Base-by-base conservation (phyloP, 2,113 vertebrate genomes). In the Orthonyx spaldingii region DNA sequence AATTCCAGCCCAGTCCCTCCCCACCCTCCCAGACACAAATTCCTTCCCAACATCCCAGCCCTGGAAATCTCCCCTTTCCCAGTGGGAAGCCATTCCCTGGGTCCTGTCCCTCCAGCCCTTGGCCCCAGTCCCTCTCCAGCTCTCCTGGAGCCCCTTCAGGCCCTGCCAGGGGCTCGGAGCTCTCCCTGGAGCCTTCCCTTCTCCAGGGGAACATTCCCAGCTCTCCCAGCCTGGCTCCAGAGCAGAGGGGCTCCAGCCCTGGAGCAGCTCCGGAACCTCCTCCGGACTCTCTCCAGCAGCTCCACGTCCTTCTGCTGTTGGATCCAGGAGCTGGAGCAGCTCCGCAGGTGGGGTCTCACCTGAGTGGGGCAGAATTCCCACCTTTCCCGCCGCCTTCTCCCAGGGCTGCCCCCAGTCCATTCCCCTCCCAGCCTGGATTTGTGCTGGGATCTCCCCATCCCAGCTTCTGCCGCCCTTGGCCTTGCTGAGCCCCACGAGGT, bases 321-420 rank as follows among this genome's bases (percentile, higher is more conserved):
- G 19, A 44, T 23, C 35, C 7, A 1, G 53, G 44, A 53, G 23
- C 65, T 35, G 55, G 37, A 37, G 46, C 65, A 70, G 55, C 55
- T 50, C 55, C 11, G 7, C 16, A 16, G 55, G 30, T 16, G 26
- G 20, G 32, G 2, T 6, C 46, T 50, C 32, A 30, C 53, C 64
- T 21, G 33, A 26, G 17, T 3, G 4, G 50, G 18, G 41, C 33
- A 22, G 6, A 63, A 55, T 55, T 72, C 81, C 81, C 41, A 11
- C 17, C 9, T 63, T 46, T 71, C 19, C 79, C 2, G 0, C 27
- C 3, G 0, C 17, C 10, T 59, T 15, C 53, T 56, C 37, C 56
- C 61, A 26, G 16, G 2, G 13, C 44, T 7, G 18, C 15, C 26
- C 37, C 37, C 21, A 17, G 3, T 37, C 39, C 28, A 7, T 15